Base-by-base conservation (phyloP, 2,113 vertebrate species). In the Rhinolophus sinicus region DNA sequence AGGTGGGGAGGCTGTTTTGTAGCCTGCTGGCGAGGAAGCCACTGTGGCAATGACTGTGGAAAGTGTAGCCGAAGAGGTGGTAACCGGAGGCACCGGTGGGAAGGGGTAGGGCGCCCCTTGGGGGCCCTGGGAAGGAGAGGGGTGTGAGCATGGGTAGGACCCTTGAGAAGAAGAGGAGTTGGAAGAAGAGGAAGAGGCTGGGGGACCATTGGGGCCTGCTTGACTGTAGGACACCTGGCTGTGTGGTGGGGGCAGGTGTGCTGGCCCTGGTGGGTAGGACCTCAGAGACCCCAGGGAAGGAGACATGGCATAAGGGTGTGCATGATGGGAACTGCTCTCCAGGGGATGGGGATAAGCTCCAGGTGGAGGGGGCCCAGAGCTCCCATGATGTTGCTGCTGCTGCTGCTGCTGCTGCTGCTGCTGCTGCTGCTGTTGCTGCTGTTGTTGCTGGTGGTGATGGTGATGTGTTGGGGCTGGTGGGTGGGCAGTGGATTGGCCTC, bases 41-140 rank as follows among this genome's bases (percentile, higher is more conserved):
- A 99, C 98, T 21, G 98, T 98, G 83, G 98, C 98, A 0, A 98
- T 98, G 95, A 99, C 98, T 0, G 98, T 98, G 94, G 98, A 98
- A 47, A 98, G 97, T 5, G 98, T 98, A 91, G 98, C 98, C 6
- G 98, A 98, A 16, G 98, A 97, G 0, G 98, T 98, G 65, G 98
- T 98, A 77, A 98, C 98, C 0, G 98, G 98, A 58, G 98, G 98
- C 47, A 97, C 98, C 0, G 98, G 94, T 0, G 98, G 98, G 26
- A 98, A 98, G 62, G 98, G 93, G 88, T 98, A 98, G 56, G 98
- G 73, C 11, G 96, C 65, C 50, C 97, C 96, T 73, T 95, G 85
- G 60, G 98, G 97, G 44, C 97, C 98, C 97, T 98, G 98, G 83
- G 98, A 98, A 2, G 98, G 97, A 60, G 97, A 92, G 0, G 98